Conservation (phyloP, 1,140 invertebrate genomes). For the Heliconius congener region DNA sequence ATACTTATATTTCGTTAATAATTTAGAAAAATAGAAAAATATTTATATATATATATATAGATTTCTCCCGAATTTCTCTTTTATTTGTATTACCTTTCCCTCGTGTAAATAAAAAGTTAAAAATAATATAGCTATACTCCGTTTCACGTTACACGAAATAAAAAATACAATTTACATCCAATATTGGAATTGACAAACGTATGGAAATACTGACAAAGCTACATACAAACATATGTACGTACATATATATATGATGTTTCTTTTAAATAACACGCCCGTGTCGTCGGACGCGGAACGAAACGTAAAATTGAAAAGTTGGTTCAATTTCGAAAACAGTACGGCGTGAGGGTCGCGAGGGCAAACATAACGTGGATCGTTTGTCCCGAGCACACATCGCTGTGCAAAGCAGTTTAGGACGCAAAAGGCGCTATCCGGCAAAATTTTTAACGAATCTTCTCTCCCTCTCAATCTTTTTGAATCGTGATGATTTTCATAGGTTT, state of each 20-base stretch:
- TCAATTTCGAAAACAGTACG: slow-evolving; percentile 38
- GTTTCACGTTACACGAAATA: slow-evolving; percentile 16
- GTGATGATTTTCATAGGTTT: background rate
- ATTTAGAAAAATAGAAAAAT: too few species aligned
- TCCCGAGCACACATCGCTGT: slow-evolving; percentile 28
- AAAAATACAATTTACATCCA: slow-evolving; percentile 22
- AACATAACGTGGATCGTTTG: slow-evolving; percentile 36
- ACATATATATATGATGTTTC: slow-evolving; percentile 20
- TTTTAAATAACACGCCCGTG: slow-evolving; percentile 37
- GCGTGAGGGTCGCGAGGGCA: slow-evolving; percentile 24
- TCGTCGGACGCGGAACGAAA: slow-evolving; percentile 19
- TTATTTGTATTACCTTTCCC: too few species aligned
- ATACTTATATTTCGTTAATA: too few species aligned
- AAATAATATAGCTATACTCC: background rate
- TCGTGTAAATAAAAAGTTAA: background rate
- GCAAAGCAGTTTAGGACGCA: slow-evolving; percentile 24
- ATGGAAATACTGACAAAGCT: slow-evolving; percentile 32
- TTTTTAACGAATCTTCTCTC: slow-evolving; percentile 11
- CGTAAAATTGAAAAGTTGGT: slow-evolving; percentile 42
- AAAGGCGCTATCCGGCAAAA: slow-evolving; percentile 3
- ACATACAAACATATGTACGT: background rate
- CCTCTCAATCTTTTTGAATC: background rate
- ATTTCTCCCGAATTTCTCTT: too few species aligned
- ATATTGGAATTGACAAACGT: slow-evolving; percentile 33
- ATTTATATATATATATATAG: too few species aligned